phyloP scores from a whole-genome alignment of 2,797 vertebrate species.

The Spinus olivaceus region DNA sequence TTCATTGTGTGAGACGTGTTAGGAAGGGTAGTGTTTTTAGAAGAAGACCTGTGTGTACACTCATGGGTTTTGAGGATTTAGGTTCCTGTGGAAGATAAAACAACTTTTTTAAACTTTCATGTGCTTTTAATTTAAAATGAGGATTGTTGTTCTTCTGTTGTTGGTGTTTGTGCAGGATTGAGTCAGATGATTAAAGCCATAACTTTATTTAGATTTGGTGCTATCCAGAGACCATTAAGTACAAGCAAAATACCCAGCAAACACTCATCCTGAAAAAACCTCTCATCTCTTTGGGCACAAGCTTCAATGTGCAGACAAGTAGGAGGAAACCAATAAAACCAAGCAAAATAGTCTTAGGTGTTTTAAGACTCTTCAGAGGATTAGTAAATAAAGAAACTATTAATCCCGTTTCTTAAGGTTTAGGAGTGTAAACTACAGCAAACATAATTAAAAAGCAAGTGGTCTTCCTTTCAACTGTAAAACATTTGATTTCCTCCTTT shows the following conservation, averaged over 20 bases:
- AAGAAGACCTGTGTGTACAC: not conserved
- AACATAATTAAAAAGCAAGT: not conserved
- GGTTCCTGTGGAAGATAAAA: not conserved
- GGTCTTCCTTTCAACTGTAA: not conserved
- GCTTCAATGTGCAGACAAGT: not conserved
- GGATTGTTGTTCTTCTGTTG: not conserved
- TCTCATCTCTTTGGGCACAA: not conserved
- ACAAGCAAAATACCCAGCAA: not conserved
- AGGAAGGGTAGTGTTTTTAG: not conserved
- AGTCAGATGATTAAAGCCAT: not conserved
- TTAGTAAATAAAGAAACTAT: not conserved
- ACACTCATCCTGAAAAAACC: not conserved
- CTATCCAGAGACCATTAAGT: not conserved
- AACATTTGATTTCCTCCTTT: not conserved
- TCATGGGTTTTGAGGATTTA: not conserved
- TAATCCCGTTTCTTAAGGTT: not conserved
- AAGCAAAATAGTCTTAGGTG: not conserved
- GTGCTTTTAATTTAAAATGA: not conserved
- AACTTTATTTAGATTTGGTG: not conserved
- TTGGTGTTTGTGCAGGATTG: not conserved
- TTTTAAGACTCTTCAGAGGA: not conserved
- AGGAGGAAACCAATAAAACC: not conserved
- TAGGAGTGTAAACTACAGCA: not conserved
- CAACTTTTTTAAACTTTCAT: not conserved
- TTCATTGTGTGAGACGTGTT: not conserved